These are phyloP conservation scores for Tupiocoris notatus DNA, from an alignment of 2,888 invertebrate genomes.

Conservation along the genomic window DNA sequence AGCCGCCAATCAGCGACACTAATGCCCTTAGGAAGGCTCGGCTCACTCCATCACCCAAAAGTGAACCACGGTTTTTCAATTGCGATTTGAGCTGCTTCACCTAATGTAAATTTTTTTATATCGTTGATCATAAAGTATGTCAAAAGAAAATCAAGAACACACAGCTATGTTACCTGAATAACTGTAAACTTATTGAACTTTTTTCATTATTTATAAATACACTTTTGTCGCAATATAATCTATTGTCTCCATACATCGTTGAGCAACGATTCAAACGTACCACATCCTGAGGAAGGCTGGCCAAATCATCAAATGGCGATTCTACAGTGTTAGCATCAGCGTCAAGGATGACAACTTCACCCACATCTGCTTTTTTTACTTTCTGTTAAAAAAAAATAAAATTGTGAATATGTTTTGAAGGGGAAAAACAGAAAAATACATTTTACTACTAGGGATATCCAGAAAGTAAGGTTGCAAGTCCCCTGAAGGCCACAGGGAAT, in stretches of 20 bases:
- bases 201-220: background rate
- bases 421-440: background rate
- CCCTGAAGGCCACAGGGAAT: no score
- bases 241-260: no score
- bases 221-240: no score
- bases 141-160: no score
- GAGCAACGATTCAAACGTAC: no score
- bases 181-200: background rate
- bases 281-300: slow-evolving; percentile 85
- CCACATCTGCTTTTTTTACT: slow-evolving; percentile 78
- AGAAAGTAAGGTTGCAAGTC: no score
- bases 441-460: no score
- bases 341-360: slow-evolving; percentile 91
- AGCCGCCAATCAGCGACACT: slow-evolving; percentile 92
- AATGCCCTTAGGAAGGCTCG: slow-evolving; percentile 87
- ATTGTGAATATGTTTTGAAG: background rate
- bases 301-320: slow-evolving; percentile 87
- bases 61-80: slow-evolving; percentile 70
- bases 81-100: slow-evolving; percentile 71
- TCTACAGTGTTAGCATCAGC: slow-evolving; percentile 84
- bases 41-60: slow-evolving; percentile 87
- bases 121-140: no score
- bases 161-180: no score
- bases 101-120: slow-evolving; percentile 57
- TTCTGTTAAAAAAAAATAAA: slow-evolving; percentile 59